Evolutionary conservation across 2,797 vertebrate genomes (phyloP).

Genomic region (Enteromius viviparus): DNA sequence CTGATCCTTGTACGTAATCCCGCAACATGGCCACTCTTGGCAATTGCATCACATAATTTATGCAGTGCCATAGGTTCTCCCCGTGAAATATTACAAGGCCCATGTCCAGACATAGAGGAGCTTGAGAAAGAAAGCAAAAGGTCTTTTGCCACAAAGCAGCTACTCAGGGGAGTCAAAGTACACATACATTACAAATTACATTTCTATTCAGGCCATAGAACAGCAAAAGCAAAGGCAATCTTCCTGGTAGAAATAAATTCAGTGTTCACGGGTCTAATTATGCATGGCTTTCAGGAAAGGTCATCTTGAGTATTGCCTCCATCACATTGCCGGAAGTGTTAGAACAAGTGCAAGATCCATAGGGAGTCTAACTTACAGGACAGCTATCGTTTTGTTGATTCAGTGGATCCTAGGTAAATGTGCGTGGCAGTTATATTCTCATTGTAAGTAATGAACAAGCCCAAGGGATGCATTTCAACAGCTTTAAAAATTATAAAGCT

Average conservation of each 20-base stretch:
- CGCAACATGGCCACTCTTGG: slow-evolving; percentile 12
- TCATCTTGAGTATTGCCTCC: slow-evolving; percentile 2
- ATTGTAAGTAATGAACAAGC: slow-evolving; percentile 32
- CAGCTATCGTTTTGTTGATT: slow-evolving; percentile 17
- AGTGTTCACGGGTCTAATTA: not conserved
- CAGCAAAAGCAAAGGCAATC: slow-evolving; percentile 36
- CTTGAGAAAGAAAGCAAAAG: not conserved
- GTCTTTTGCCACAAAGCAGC: slow-evolving; percentile 13
- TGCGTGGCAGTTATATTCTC: slow-evolving; percentile 6
- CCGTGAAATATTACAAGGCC: not conserved
- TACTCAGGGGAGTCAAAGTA: not conserved
- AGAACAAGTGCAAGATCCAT: not conserved
- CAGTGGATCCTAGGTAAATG: slow-evolving; percentile 35
- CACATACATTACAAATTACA: not conserved
- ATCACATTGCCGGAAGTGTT: slow-evolving; percentile 12
- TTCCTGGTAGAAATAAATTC: slow-evolving; percentile 21
- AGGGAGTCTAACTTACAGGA: not conserved
- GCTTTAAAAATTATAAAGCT: slow-evolving; percentile 21
- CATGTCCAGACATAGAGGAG: not conserved
- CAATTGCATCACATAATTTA: slow-evolving; percentile 1
- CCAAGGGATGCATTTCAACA: not conserved
- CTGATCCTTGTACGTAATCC: slow-evolving; percentile 22
- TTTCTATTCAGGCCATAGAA: not conserved
- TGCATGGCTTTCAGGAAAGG: not conserved
- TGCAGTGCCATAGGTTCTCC: slow-evolving; percentile 7